A percentile compares a stretch with the other conserved stretches of the same genome.
Evolutionary conservation across 2,888 invertebrate species (phyloP).

Genomic region (Parascotia fuliginaria): DNA sequence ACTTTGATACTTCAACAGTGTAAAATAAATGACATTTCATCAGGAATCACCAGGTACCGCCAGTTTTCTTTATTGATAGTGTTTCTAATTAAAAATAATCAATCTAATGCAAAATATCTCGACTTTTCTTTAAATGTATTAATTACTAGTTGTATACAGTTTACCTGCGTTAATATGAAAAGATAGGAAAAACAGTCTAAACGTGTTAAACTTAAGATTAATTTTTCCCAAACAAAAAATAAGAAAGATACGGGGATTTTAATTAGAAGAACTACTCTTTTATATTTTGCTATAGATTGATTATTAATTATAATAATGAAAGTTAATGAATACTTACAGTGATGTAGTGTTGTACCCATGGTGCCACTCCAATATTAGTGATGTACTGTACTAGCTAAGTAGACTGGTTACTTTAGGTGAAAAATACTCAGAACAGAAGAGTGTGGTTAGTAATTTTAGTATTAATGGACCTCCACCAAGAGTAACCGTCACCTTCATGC

Average conservation of each 20-base stretch:
- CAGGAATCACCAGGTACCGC: neutral
- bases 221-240: too few relatives aligned
- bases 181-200: too few relatives aligned
- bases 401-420: conserved; percentile 73
- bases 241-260: too few relatives aligned
- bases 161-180: too few relatives aligned
- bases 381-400: conserved; percentile 51
- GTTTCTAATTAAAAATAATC: too few relatives aligned
- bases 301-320: neutral
- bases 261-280: too few relatives aligned
- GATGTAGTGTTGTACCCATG: neutral
- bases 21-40: too few relatives aligned
- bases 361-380: conserved; percentile 18
- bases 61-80: neutral
- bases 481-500: conserved; percentile 41
- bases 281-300: neutral
- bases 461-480: conserved; percentile 57
- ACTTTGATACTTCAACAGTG: too few relatives aligned
- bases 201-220: too few relatives aligned
- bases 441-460: conserved; percentile 69
- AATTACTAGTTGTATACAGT: too few relatives aligned
- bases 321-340: conserved; percentile 42
- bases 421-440: conserved; percentile 75
- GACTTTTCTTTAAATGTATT: too few relatives aligned
- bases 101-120: too few relatives aligned